phyloP scores from a whole-genome alignment of 53 echinoderm and acorn worm genomes.

The Temnopleurus reevesii region DNA sequence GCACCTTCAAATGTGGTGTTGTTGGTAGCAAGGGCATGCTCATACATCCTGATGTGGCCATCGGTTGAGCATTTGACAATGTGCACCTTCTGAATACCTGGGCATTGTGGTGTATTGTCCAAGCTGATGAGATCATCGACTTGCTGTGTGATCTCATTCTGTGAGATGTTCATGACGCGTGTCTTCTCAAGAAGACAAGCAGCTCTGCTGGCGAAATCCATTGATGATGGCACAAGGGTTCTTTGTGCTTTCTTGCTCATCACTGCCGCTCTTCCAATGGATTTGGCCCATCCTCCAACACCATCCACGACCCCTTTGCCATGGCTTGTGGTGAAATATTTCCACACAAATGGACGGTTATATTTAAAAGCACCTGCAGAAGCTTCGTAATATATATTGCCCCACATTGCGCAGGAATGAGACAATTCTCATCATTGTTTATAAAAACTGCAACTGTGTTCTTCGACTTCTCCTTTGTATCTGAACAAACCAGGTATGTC shows the following conservation, averaged over 20 bases:
- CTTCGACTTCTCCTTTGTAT: constrained; percentile 51
- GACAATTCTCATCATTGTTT: neutral
- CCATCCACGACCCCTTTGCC: neutral
- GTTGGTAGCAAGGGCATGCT: neutral
- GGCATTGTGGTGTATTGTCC: neutral
- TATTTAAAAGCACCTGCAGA: neutral
- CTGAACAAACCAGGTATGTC: constrained; percentile 25
- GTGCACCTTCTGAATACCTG: neutral
- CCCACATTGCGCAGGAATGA: neutral
- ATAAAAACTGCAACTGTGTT: constrained; percentile 41
- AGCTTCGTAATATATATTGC: constrained; percentile 35
- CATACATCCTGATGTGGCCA: neutral
- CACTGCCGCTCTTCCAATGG: neutral
- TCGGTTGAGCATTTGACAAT: neutral
- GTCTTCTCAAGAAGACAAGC: neutral
- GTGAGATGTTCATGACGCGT: neutral
- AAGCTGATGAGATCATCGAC: neutral
- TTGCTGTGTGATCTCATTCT: neutral
- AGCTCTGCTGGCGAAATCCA: neutral
- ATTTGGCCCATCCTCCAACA: neutral
- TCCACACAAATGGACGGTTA: neutral
- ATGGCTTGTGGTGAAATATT: neutral
- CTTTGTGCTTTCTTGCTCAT: neutral
- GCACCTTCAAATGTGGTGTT: too few relatives aligned
- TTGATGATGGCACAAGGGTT: neutral